Conservation (phyloP, 1,140 invertebrate genomes). For the Drosophila pseudoobscura region DNA sequence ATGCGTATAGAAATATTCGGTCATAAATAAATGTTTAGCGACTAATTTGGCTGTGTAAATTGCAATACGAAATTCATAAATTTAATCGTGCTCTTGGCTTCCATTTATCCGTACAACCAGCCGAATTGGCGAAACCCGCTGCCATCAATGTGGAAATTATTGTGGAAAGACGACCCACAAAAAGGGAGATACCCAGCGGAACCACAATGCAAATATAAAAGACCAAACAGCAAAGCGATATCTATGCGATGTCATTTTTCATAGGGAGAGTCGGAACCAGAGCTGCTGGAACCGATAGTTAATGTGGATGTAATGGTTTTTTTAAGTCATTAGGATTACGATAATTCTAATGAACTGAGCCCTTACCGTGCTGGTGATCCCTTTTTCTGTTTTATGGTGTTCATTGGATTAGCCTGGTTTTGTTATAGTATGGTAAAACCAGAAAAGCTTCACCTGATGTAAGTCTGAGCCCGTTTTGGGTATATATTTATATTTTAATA, state of each 20-base stretch:
- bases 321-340: constrained; percentile 39
- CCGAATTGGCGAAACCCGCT: constrained; percentile 27
- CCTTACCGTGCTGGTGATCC: neutral
- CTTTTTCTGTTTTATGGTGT: constrained; percentile 26
- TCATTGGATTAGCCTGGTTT: neutral
- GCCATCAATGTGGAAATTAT: constrained; percentile 6
- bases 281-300: neutral
- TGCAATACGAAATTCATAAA: neutral
- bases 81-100: too few species aligned
- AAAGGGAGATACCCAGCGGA: too few species aligned
- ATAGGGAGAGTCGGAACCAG: neutral
- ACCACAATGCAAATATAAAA: constrained; percentile 28
- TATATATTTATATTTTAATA: too few species aligned
- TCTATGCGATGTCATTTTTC: constrained; percentile 50
- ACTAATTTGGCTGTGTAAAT: constrained; percentile 3
- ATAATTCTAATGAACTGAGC: constrained; percentile 9
- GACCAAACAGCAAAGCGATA: constrained; percentile 37
- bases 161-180: too few species aligned
- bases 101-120: too few species aligned
- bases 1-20: too few species aligned
- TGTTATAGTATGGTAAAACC: neutral
- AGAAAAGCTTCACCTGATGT: constrained; percentile 51
- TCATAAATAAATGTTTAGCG: constrained; percentile 2
- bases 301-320: constrained; percentile 33
- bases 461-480: constrained; percentile 19